Base-by-base conservation (phyloP, 2,113 vertebrate species). In the Pseudopipra pipra region DNA sequence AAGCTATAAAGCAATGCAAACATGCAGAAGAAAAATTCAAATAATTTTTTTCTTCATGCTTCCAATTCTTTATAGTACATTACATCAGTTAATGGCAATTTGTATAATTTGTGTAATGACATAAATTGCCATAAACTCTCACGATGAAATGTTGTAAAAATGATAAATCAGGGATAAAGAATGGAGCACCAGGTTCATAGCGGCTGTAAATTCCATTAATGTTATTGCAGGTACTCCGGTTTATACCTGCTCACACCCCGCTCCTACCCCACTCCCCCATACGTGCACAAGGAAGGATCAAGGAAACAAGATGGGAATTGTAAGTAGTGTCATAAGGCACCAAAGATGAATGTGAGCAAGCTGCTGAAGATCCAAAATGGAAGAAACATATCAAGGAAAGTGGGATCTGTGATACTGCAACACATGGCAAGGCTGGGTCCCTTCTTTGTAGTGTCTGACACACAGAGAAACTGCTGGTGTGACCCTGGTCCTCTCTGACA, bases 31-130 rank as follows among this genome's bases (percentile, higher is more conserved):
- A 95, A 96, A 98, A 97, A 97, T 96, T 97, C 84, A 97, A 96
- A 97, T 97, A 94, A 70, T 96, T 97, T 97, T 97, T 97, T 97
- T 96, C 91, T 97, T 97, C 96, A 96, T 97, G 97, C 91, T 96
- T 95, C 72, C 91, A 95, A 94, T 98, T 97, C 96, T 98, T 98
- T 98, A 98, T 98, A 98, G 96, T 97, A 98, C 97, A 98, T 98
- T 98, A 97, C 95, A 97, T 98, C 95, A 95, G 97, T 97, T 98
- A 98, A 97, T 98, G 97, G 86, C 94, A 98, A 98, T 98, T 98
- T 98, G 96, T 98, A 96, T 98, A 97, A 98, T 98, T 98, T 98
- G 94, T 98, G 95, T 98, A 98, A 98, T 98, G 97, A 98, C 96
- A 98, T 97, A 97, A 98, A 97, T 97, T 98, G 94, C 95, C 90